phyloP scores from a whole-genome alignment of 1,140 invertebrate genomes.

The Caligus rogercresseyi region DNA sequence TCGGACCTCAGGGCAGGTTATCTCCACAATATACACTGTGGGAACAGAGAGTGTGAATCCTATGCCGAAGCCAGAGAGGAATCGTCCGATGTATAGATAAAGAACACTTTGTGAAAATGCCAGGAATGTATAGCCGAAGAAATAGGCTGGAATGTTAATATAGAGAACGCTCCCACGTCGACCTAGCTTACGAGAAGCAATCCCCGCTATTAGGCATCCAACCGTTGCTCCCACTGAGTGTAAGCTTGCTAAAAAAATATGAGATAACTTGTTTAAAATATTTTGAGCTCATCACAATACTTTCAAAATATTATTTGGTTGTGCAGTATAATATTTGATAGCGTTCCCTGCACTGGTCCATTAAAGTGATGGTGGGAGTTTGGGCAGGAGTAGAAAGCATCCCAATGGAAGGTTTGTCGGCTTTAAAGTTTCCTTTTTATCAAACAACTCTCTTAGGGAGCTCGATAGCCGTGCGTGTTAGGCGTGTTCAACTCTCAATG shows the following conservation, averaged over 20 bases:
- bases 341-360: no score
- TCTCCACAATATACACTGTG: conserved; percentile 13
- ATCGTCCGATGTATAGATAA: neutral
- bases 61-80: neutral
- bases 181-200: neutral
- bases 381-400: no score
- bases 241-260: conserved; percentile 6
- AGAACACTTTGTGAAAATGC: neutral
- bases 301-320: no score
- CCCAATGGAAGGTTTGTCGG: no score
- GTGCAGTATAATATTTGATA: no score
- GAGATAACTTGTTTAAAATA: no score
- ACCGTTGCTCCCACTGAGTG: conserved; percentile 15
- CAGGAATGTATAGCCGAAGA: neutral
- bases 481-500: no score
- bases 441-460: no score
- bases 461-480: no score
- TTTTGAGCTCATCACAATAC: no score
- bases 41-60: conserved; percentile 7
- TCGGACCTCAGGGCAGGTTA: neutral
- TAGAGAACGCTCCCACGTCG: neutral
- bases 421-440: no score
- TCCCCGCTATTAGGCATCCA: conserved; percentile 10
- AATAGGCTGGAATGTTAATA: conserved; percentile 9
- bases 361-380: no score